Base-by-base conservation (phyloP, 2,113 vertebrate species). In the Halcyon malimbica region DNA sequence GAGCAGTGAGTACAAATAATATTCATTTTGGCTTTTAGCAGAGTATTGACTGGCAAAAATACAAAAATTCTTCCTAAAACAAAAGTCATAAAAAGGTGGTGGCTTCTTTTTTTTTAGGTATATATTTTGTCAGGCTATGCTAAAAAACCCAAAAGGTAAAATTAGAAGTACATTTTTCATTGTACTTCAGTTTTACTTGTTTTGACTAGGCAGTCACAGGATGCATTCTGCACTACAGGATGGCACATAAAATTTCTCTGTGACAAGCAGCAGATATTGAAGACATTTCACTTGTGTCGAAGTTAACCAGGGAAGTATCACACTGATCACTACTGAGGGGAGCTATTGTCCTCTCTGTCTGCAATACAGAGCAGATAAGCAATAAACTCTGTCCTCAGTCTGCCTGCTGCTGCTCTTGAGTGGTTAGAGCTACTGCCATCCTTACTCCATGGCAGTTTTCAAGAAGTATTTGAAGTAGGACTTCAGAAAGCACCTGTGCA, bases 1-100 rank as follows among this genome's bases (percentile, higher is more conserved):
- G 11, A 54, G 65, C 67, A 84, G 31, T 3, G 15, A 88, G 69
- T 77, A 79, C 82, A 89, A 85, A 78, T 39, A 80, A 92, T 76
- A 97, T 83, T 89, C 94, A 74, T n/a, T 56, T 74, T 50, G 84
- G 69, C 79, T 93, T 87, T 87, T 79, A 62, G 50, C n/a, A 69
- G 42, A 89, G 46, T 24, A 68, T 48, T 16, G 42, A 91, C 56
- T 89, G 89, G 83, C 62, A 93, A 71, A 94, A 92, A 26, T 1
- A 33, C 11, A 87, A 68, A 67, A 65, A 71, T 59, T 54, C 31
- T 56, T 90, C 50, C 59, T 11, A 89, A 94, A 89, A 77, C 11
- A 68, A 9, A 94, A 91, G 31, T 41, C 5, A 86, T 51, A 50
- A 93, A 74, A 82, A 80, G 7, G 37, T 16, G 28, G 67, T 20